Evolutionary conservation across 2,797 vertebrate genomes (phyloP).

Genomic region (Parauchenoglanis ngamensis): DNA sequence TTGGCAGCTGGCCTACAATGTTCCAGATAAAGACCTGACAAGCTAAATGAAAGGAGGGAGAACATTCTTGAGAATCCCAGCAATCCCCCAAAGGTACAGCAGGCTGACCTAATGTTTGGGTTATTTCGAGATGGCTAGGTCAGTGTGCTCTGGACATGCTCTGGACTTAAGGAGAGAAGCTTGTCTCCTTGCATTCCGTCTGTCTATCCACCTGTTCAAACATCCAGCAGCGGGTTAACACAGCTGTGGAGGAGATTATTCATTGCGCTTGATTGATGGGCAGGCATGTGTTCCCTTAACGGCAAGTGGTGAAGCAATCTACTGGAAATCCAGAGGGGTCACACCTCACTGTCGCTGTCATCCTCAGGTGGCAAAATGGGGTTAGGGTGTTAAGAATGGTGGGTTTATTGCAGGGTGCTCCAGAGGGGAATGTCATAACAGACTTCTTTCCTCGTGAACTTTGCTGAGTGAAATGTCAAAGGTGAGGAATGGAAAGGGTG

Average conservation of each 20-base stretch:
- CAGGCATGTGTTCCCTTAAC: conserved; percentile 53
- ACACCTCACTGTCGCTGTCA: conserved; percentile 42
- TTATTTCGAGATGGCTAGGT: conserved; percentile 9
- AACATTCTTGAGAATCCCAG: background rate
- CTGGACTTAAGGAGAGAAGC: background rate
- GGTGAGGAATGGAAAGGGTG: background rate
- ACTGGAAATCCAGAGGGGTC: conserved; percentile 39
- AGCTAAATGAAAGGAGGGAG: background rate
- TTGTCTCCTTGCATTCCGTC: conserved; percentile 33
- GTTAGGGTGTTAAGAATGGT: conserved; percentile 37
- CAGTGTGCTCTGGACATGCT: background rate
- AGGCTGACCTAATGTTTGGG: conserved; percentile 1
- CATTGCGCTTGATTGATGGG: conserved; percentile 55
- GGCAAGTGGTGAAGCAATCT: conserved; percentile 53
- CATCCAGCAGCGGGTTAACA: conserved; percentile 56
- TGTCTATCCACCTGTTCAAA: conserved; percentile 48
- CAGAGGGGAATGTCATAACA: background rate
- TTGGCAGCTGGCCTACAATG: conserved; percentile 1
- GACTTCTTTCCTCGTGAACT: conserved; percentile 5
- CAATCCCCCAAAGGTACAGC: background rate
- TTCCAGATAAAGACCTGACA: background rate
- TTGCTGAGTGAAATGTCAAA: conserved; percentile 15
- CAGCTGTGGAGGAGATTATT: conserved; percentile 61
- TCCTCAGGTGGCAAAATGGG: conserved; percentile 22
- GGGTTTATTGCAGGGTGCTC: conserved; percentile 14